Evolutionary conservation across 2,113 vertebrate genomes (phyloP).

Genomic region (Pycnonotus jocosus): DNA sequence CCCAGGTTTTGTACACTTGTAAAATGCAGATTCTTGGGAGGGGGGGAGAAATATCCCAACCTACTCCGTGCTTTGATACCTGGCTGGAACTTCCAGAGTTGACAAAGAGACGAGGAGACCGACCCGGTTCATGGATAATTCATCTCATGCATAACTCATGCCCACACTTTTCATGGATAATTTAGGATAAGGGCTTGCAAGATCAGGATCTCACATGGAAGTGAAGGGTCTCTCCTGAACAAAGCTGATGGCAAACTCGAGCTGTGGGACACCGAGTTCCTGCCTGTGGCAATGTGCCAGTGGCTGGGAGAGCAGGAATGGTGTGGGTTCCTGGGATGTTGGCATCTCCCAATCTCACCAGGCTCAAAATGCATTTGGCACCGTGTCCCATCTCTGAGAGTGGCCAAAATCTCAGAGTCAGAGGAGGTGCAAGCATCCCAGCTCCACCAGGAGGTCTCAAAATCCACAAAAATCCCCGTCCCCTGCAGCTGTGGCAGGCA

Average conservation of each 20-base stretch:
- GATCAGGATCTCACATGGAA: conserved; percentile 41
- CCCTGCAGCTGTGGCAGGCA: background rate
- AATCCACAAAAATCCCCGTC: background rate
- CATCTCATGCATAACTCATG: conserved; percentile 61
- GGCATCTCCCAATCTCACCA: background rate
- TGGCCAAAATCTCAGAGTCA: background rate
- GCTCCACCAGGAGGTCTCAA: background rate
- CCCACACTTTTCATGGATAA: conserved; percentile 55
- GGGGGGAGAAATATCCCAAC: background rate
- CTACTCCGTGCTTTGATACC: background rate
- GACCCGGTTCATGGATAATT: conserved; percentile 46
- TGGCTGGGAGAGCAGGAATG: background rate
- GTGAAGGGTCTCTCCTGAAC: background rate
- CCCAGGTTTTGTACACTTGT: background rate
- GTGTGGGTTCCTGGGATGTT: background rate
- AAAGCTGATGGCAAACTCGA: conserved; percentile 2
- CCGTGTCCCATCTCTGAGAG: background rate
- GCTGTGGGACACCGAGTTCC: background rate
- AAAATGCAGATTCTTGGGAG: background rate
- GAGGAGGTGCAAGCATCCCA: background rate
- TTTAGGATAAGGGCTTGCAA: conserved; percentile 44
- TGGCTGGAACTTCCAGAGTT: conserved; percentile 18
- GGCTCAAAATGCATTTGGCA: background rate
- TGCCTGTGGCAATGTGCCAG: background rate
- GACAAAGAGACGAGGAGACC: conserved; percentile 21